Evolutionary conservation across 2,888 invertebrate genomes (phyloP).

Genomic region (Ctena decussata): DNA sequence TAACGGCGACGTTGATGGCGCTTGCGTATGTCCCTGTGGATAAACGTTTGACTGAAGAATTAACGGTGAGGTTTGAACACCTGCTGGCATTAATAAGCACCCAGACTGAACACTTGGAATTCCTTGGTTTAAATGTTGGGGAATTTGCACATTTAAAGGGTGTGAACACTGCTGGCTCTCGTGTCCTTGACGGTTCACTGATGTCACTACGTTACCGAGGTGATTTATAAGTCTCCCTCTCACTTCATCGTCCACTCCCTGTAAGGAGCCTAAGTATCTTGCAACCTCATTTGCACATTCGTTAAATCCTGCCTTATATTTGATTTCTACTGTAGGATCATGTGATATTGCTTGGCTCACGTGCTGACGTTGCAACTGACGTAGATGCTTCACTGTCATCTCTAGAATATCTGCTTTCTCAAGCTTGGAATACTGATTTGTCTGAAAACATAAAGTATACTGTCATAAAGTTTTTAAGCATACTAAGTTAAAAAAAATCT

Average conservation of each 20-base stretch:
- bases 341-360: conserved; percentile 66
- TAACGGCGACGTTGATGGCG: not conserved
- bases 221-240: conserved; percentile 79
- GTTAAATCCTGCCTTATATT: conserved; percentile 82
- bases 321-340: conserved; percentile 75
- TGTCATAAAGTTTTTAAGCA: too few relatives aligned
- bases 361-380: conserved; percentile 80
- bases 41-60: conserved; percentile 41
- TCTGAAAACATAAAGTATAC: too few relatives aligned
- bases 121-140: conserved; percentile 46
- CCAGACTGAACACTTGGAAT: conserved; percentile 49
- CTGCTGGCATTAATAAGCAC: conserved; percentile 60
- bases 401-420: conserved; percentile 86
- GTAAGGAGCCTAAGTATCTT: conserved; percentile 79
- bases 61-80: conserved; percentile 55
- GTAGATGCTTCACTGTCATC: conserved; percentile 85
- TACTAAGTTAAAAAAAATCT: too few relatives aligned
- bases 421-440: conserved; percentile 84
- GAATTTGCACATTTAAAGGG: conserved; percentile 76
- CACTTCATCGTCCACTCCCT: conserved; percentile 78
- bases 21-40: conserved; percentile 20
- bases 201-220: conserved; percentile 76
- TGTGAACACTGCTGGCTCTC: conserved; percentile 59
- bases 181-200: conserved; percentile 33
- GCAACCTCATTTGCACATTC: conserved; percentile 84